Evolutionary conservation across 1,140 invertebrate species (phyloP).

Genomic region (Drosophila insularis): DNA sequence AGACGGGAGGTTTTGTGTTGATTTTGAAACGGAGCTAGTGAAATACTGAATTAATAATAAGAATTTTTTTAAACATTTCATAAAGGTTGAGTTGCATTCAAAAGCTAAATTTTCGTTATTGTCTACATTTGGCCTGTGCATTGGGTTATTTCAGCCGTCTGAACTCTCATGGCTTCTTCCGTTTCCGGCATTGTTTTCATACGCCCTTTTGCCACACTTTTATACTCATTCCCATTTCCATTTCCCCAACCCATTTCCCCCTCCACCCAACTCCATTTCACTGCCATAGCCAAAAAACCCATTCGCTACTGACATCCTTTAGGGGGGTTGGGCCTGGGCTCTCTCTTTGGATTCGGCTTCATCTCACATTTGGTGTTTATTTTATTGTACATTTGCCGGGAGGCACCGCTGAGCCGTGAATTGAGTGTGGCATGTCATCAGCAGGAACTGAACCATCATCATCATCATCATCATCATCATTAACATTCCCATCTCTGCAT

Average conservation of each 20-base stretch:
- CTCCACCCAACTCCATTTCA: neutral
- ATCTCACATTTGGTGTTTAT: constrained; percentile 59
- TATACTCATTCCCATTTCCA: constrained; percentile 8
- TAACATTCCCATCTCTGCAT: constrained; percentile 19
- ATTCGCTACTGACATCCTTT: constrained; percentile 14
- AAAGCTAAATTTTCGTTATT: constrained; percentile 47
- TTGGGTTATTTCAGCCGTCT: constrained; percentile 45
- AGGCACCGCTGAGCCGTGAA: constrained; percentile 65
- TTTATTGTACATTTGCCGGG: constrained; percentile 72
- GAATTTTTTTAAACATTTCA: neutral
- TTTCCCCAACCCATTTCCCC: neutral
- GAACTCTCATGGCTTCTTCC: constrained; percentile 59
- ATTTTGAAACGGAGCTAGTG: neutral
- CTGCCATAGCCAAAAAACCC: neutral
- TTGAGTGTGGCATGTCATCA: constrained; percentile 60
- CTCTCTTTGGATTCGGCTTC: constrained; percentile 12
- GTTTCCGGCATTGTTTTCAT: constrained; percentile 73
- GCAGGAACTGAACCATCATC: constrained; percentile 22
- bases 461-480: constrained; percentile 46
- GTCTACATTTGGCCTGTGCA: constrained; percentile 47
- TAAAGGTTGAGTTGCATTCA: constrained; percentile 1
- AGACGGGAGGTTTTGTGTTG: too few species aligned
- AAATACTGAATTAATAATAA: neutral
- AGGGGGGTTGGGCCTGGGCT: constrained; percentile 5
- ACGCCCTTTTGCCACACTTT: constrained; percentile 29